phyloP scores from a whole-genome alignment of 2,888 invertebrate species.

The Sarcophaga subvicina region DNA sequence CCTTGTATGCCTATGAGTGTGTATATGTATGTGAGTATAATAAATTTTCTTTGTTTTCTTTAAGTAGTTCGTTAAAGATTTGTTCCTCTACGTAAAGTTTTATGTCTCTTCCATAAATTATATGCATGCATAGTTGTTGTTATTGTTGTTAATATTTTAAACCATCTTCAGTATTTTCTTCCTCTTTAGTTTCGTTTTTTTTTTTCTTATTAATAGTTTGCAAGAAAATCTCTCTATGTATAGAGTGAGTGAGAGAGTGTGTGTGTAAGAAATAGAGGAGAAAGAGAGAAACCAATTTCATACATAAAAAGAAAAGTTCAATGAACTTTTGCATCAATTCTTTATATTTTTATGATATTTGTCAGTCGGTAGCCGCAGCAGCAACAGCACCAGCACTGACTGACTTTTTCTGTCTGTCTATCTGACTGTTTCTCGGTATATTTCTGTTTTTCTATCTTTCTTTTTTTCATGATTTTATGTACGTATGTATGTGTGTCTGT shows the following conservation, averaged over 20 bases:
- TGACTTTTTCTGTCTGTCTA: neutral
- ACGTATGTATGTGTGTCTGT: neutral
- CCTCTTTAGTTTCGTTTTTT: constrained; percentile 22
- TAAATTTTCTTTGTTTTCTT: too few relatives aligned
- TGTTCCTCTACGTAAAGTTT: neutral
- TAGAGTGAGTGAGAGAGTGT: neutral
- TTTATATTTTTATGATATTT: constrained; percentile 62
- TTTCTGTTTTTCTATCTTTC: constrained; percentile 55
- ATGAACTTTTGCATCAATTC: constrained; percentile 70
- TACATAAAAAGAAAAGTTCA: constrained; percentile 65
- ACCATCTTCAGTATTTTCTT: neutral
- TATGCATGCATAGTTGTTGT: neutral
- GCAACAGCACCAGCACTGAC: neutral
- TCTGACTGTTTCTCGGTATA: constrained; percentile 10
- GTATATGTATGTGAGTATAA: too few relatives aligned
- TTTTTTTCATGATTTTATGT: neutral
- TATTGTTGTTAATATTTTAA: neutral
- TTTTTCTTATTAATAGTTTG: constrained; percentile 40
- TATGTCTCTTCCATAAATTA: neutral
- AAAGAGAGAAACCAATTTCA: constrained; percentile 38
- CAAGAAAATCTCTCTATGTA: constrained; percentile 4
- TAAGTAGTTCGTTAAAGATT: too few relatives aligned
- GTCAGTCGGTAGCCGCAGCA: constrained; percentile 30
- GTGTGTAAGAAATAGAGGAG: constrained; percentile 6
- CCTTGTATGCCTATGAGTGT: too few relatives aligned